A percentile compares a stretch with the other conserved stretches of the same genome.
phyloP scores from a whole-genome alignment of 2,888 invertebrate genomes.

The Dynastes grantii region DNA sequence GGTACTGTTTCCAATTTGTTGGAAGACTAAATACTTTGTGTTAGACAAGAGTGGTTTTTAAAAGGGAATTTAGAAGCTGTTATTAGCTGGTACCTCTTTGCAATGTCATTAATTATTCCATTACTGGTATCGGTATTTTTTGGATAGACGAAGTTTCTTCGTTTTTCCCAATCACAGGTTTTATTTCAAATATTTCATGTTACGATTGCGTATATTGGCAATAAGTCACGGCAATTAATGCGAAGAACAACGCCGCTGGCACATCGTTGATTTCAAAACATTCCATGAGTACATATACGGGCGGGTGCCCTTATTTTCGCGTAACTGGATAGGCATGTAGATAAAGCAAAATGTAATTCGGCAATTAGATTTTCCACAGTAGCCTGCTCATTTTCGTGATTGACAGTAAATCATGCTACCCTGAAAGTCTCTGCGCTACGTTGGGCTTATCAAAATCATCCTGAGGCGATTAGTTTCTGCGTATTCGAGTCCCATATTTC shows the following conservation, averaged over 20 bases:
- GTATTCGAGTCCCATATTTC: too few species aligned
- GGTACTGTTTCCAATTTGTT: too few species aligned
- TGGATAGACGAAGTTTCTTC: too few species aligned
- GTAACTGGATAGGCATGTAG: background rate
- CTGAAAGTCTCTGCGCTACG: background rate
- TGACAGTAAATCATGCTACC: constrained; percentile 24
- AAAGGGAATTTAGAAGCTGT: too few species aligned
- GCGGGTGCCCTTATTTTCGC: background rate
- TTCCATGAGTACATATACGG: too few species aligned
- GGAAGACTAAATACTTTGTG: too few species aligned
- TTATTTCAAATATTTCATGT: background rate
- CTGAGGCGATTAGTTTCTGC: background rate
- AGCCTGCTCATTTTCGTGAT: background rate
- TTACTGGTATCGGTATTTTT: too few species aligned
- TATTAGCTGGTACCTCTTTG: too few species aligned
- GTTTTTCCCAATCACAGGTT: too few species aligned
- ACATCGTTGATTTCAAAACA: background rate
- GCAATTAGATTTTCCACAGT: constrained; percentile 12
- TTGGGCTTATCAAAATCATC: background rate
- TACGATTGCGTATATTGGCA: background rate
- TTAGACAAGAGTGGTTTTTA: too few species aligned
- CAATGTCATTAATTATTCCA: too few species aligned
- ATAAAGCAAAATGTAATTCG: background rate
- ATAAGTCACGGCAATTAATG: background rate
- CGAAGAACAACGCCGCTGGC: background rate